Evolutionary conservation across 2,797 vertebrate genomes (phyloP), one percentile per base, ranked within the genome.

Genomic region (Brachyrhaphis roseni): DNA sequence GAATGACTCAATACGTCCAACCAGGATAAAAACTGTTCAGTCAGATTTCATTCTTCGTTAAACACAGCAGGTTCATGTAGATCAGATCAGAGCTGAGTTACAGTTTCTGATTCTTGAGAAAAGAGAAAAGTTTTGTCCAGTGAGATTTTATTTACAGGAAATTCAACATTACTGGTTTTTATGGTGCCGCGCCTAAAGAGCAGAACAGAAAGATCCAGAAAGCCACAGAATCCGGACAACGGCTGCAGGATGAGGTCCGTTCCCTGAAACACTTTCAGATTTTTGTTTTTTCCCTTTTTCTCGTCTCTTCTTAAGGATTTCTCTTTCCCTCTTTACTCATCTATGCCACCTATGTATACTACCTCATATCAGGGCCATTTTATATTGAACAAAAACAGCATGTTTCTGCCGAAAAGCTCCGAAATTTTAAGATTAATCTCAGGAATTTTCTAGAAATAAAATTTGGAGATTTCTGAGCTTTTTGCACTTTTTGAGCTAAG

Each of bases 191-290:
- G 20, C 46, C 64, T 20, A 3, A 41, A 70, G 68, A 75, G 34
- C 41, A 41, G 51, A 1, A 15, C 23, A 66, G 47, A 39, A 64
- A 1, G 12, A 11, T 26, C 55, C 0, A 45, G 62, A 74, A 81
- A 78, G 18, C 49, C n/a, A 20, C 74, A 16, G 76, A 73, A 20
- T 0, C n/a, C 16, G 18, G 41, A 41, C 31, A 12, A 70, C 43
- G 39, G 76, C 66, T n/a, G 20, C 16, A 87, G 0, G 31, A 91
- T 90, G 90, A 91, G 77, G 91, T 91, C 41, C 82, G 87, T 18
- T 1, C 31, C 8, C 64, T 23, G 16, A 64, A 12, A 45, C 72
- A 59, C 49, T 39, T 76, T 73, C 23, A 47, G 10, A 46, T 43
- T 71, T 20, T 51, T 34, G 4, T 7, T 10, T 10, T 46, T 71